Percentiles rank a stretch among this genome's conserved stretches.
Evolutionary conservation across 92 coral and sea anemone species (phyloP).

Genomic region (Phenganax marumi): DNA sequence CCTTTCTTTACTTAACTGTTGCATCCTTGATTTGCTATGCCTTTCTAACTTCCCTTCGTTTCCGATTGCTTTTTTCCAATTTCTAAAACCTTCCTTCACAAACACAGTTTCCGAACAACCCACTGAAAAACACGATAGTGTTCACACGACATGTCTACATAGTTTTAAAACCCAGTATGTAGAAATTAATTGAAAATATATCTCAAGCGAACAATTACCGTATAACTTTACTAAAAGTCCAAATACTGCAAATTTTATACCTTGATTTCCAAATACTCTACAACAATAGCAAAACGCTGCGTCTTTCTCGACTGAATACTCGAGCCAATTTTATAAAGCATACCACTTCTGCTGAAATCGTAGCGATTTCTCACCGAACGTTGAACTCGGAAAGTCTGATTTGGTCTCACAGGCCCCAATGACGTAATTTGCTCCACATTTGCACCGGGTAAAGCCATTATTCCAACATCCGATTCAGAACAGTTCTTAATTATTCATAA

Average conservation of each 20-base stretch:
- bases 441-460: not conserved
- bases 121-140: conserved; percentile 1
- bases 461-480: not conserved
- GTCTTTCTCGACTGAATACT: too few species aligned
- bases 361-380: conserved; percentile 3
- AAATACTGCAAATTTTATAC: not conserved
- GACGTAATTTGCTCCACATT: conserved; percentile 8
- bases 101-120: conserved; percentile 12
- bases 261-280: conserved; percentile 7
- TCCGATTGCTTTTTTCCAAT: conserved; percentile 19
- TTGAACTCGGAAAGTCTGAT: conserved; percentile 3
- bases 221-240: not conserved
- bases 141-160: too few species aligned
- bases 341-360: conserved; percentile 8
- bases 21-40: conserved; percentile 26
- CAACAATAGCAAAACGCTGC: too few species aligned
- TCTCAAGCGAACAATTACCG: too few species aligned
- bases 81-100: conserved; percentile 20
- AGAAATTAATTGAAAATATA: too few species aligned
- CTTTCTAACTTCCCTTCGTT: conserved; percentile 18
- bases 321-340: not conserved
- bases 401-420: too few species aligned
- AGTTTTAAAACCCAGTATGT: too few species aligned
- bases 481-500: not conserved
- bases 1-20: conserved; percentile 14